Evolutionary conservation across 1,140 invertebrate genomes (phyloP).

Genomic region (Physella acuta): DNA sequence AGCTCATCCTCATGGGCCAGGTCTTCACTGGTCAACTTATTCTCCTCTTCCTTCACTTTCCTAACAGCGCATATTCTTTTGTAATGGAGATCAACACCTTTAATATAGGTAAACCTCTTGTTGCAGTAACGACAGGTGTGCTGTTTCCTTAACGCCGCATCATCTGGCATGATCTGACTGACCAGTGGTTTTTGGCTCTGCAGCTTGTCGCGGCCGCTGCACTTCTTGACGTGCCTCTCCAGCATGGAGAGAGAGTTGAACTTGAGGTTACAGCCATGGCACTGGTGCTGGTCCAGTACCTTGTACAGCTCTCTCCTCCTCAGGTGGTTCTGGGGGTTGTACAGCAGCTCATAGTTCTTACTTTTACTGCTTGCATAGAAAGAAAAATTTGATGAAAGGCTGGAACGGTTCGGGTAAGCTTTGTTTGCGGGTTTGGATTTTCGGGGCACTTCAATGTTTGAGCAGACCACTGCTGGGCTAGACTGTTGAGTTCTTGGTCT

Average conservation of each 20-base stretch:
- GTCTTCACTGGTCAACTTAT: slow-evolving; percentile 33
- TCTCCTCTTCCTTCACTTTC: slow-evolving; percentile 32
- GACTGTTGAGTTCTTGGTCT: too few relatives aligned
- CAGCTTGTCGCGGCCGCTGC: slow-evolving; percentile 46
- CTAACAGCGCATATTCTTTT: slow-evolving; percentile 43
- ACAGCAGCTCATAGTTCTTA: slow-evolving; percentile 37
- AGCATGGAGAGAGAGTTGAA: slow-evolving; percentile 49
- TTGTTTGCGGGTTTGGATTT: background rate
- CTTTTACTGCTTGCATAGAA: slow-evolving; percentile 22
- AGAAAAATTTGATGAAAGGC: background rate
- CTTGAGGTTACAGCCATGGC: slow-evolving; percentile 47
- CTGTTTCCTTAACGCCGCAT: slow-evolving; percentile 27
- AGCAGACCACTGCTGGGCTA: too few relatives aligned
- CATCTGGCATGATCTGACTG: slow-evolving; percentile 31
- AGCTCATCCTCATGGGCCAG: slow-evolving; percentile 35
- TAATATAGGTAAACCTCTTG: slow-evolving; percentile 45
- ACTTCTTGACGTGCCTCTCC: slow-evolving; percentile 50
- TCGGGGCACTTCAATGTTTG: background rate
- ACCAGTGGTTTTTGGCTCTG: slow-evolving; percentile 39
- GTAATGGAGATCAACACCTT: slow-evolving; percentile 45
- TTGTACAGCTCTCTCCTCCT: slow-evolving; percentile 45
- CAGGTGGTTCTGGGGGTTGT: slow-evolving; percentile 49
- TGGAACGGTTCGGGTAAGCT: background rate
- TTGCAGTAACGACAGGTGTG: slow-evolving; percentile 44
- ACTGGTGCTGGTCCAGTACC: slow-evolving; percentile 47